Conservation (phyloP, 1,140 invertebrate species). For the Trachymyrmex septentrionalis region DNA sequence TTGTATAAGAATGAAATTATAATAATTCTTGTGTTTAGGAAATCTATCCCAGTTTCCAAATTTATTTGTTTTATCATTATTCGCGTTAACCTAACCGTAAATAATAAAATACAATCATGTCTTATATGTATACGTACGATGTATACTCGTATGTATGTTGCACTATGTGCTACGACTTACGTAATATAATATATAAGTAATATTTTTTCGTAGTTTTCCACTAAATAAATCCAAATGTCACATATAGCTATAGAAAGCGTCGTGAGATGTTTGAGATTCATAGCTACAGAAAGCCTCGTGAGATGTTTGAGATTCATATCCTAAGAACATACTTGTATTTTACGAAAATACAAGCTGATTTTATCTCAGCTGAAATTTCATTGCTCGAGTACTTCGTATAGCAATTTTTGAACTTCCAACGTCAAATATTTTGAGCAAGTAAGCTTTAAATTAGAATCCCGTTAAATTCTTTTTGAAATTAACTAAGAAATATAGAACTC, state of each 20-base stretch:
- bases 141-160: no score
- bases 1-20: neutral
- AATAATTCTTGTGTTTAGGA: neutral
- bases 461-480: neutral
- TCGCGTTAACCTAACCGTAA: neutral
- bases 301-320: neutral
- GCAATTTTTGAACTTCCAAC: neutral
- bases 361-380: conserved; percentile 13
- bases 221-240: conserved; percentile 17
- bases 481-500: neutral
- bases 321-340: neutral
- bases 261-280: neutral
- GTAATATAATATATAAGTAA: neutral
- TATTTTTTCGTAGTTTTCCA: neutral
- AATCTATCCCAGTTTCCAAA: neutral
- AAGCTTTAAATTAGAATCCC: conserved; percentile 7
- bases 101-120: neutral
- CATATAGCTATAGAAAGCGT: neutral
- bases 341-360: conserved; percentile 17
- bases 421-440: conserved; percentile 14
- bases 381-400: neutral
- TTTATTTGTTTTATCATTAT: neutral
- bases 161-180: neutral
- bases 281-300: neutral
- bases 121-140: neutral